phyloP scores from a whole-genome alignment of 2,888 invertebrate genomes.

The Yponomeuta sedellus region DNA sequence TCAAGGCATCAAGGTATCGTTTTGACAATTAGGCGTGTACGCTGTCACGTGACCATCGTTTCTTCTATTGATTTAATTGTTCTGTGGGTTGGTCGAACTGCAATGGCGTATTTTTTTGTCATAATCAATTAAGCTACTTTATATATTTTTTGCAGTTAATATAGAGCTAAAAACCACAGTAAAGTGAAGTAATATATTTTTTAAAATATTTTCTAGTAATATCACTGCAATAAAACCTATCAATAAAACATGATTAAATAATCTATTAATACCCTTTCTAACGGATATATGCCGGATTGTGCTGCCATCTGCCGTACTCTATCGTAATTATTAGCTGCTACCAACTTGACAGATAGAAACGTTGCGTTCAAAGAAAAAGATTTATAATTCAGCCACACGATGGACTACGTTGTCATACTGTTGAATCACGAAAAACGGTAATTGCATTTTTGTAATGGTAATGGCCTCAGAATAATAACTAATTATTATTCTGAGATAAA shows the following conservation, averaged over 20 bases:
- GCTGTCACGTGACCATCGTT: too few relatives aligned
- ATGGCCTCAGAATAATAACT: too few relatives aligned
- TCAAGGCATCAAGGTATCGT: too few relatives aligned
- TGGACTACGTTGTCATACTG: too few relatives aligned
- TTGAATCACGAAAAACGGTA: too few relatives aligned
- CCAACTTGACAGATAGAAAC: background rate
- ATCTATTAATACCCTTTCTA: background rate
- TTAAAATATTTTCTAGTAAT: background rate
- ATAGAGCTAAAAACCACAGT: too few relatives aligned
- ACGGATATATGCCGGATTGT: background rate
- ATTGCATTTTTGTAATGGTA: too few relatives aligned
- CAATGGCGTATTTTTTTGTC: slow-evolving; percentile 33
- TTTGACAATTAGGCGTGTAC: too few relatives aligned
- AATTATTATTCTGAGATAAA: too few relatives aligned
- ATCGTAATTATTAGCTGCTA: background rate
- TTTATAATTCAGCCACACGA: background rate
- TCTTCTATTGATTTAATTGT: too few relatives aligned
- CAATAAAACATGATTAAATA: background rate
- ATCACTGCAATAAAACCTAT: background rate
- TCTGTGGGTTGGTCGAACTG: slow-evolving; percentile 47
- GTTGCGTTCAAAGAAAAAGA: background rate
- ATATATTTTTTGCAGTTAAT: background rate
- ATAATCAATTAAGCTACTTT: background rate
- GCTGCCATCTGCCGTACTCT: background rate
- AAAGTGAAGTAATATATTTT: too few relatives aligned